Evolutionary conservation across 2,888 invertebrate species (phyloP).

Genomic region (Formica aserva): DNA sequence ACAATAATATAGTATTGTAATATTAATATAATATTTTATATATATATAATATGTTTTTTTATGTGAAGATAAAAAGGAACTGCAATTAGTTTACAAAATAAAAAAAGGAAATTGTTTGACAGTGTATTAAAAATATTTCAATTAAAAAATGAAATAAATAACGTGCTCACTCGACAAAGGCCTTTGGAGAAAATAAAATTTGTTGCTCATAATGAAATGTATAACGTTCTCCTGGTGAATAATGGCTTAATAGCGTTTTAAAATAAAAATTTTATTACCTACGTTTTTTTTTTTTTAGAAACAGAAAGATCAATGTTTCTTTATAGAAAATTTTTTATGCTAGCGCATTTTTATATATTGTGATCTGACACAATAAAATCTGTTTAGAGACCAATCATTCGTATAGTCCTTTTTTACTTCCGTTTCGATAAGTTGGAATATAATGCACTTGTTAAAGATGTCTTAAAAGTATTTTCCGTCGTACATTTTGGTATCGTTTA

Average conservation of each 20-base stretch:
- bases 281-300: conserved; percentile 11
- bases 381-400: conserved; percentile 38
- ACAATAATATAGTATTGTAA: conserved; percentile 25
- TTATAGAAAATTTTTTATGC: conserved; percentile 51
- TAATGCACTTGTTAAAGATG: not conserved
- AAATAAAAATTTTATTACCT: conserved; percentile 15
- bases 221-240: not conserved
- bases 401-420: not conserved
- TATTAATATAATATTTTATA: conserved; percentile 24
- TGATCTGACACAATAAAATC: conserved; percentile 62
- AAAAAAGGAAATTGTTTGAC: not conserved
- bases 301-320: conserved; percentile 44
- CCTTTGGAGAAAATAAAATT: not conserved
- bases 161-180: not conserved
- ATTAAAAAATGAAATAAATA: conserved; percentile 4
- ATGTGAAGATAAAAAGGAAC: not conserved
- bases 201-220: not conserved
- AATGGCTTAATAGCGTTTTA: conserved; percentile 30
- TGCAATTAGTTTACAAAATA: not conserved
- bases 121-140: not conserved
- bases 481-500: not conserved
- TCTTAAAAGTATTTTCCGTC: not conserved
- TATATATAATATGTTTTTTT: not conserved
- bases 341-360: conserved; percentile 63
- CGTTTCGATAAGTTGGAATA: not conserved